Percentiles rank a stretch among this genome's conserved stretches.
Conservation (phyloP, 2,888 invertebrate species). For the Operophtera brumata region DNA sequence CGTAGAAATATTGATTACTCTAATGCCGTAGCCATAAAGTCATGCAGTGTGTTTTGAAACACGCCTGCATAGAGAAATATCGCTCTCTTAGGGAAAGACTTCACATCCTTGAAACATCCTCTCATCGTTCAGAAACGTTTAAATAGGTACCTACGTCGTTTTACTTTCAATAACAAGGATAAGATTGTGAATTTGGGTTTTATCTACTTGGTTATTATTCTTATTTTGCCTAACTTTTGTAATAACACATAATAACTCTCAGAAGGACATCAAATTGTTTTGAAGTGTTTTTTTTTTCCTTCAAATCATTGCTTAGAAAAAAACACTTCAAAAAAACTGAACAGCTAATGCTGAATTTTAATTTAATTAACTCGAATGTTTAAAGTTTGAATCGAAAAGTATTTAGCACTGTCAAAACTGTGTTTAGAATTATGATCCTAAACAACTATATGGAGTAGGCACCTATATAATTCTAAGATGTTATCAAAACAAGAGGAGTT, state of each 20-base stretch:
- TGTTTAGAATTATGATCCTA: neutral
- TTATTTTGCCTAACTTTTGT: neutral
- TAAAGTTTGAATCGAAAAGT: neutral
- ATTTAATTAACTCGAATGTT: neutral
- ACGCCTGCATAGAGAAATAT: conserved; percentile 14
- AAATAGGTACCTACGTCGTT: neutral
- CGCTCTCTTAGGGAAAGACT: conserved; percentile 3
- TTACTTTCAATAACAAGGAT: no score
- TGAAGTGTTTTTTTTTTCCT: no score
- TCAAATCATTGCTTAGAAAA: neutral
- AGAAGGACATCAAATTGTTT: neutral
- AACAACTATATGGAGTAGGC: neutral
- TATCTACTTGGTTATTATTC: no score
- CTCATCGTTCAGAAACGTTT: conserved; percentile 6
- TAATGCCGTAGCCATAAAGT: conserved; percentile 20
- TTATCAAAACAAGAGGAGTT: neutral
- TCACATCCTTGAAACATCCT: conserved; percentile 6
- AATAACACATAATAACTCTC: no score
- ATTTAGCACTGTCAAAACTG: no score
- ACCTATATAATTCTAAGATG: neutral
- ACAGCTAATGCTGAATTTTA: no score
- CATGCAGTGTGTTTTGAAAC: conserved; percentile 14
- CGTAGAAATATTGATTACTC: conserved; percentile 23
- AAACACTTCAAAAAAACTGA: no score
- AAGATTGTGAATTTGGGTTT: neutral